Evolutionary conservation across 1,140 invertebrate species (phyloP).

Genomic region (Pectinophora gossypiella): DNA sequence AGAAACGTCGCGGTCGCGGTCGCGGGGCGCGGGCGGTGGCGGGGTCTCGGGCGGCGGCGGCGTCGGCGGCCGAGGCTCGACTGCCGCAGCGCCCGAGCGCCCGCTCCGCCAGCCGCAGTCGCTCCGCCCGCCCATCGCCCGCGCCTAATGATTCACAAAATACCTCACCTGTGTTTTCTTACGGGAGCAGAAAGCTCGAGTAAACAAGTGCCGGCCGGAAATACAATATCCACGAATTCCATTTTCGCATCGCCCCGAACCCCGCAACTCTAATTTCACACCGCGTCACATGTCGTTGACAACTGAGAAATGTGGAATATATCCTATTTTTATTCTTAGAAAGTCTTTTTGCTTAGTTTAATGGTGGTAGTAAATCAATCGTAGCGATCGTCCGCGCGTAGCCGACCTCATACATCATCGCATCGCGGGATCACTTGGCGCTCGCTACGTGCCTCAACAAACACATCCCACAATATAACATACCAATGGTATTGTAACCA

Average conservation of each 20-base stretch:
- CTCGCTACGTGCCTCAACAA: neutral
- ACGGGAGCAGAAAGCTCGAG: conserved; percentile 21
- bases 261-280: conserved; percentile 2
- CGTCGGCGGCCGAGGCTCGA: conserved; percentile 15
- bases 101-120: conserved; percentile 19
- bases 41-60: conserved; percentile 14
- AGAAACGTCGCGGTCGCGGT: neutral
- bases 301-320: neutral
- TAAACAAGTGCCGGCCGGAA: conserved; percentile 31
- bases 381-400: too few species aligned
- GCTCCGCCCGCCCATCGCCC: conserved; percentile 42
- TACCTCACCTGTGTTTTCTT: conserved; percentile 66
- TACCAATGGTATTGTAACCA: too few species aligned
- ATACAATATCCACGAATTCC: neutral
- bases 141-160: conserved; percentile 69
- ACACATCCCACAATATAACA: too few species aligned
- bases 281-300: neutral
- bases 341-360: too few species aligned
- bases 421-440: neutral
- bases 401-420: neutral
- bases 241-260: too few species aligned
- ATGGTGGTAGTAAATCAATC: too few species aligned
- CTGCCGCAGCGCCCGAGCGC: conserved; percentile 38
- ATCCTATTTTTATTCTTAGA: too few species aligned
- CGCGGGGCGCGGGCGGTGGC: conserved; percentile 10